Evolutionary conservation across 2,888 invertebrate species (phyloP).

Genomic region (Eugnorisma glareosa): DNA sequence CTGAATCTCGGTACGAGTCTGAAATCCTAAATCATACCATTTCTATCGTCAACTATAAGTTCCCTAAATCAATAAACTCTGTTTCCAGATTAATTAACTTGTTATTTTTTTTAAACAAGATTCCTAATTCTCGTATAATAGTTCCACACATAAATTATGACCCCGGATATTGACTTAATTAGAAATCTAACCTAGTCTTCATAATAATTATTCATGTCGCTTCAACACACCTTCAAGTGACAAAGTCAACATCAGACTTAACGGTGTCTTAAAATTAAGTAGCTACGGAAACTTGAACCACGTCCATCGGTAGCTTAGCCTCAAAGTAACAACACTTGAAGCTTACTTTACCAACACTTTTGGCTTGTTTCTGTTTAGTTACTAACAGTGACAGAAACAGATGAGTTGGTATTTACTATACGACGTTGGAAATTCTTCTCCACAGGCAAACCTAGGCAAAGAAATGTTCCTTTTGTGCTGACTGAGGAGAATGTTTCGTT

Average conservation of each 20-base stretch:
- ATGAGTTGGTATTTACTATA: conserved; percentile 7
- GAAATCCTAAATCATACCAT: too few relatives aligned
- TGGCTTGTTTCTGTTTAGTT: conserved; percentile 6
- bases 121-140: too few relatives aligned
- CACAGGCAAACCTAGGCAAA: background rate
- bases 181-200: too few relatives aligned
- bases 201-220: background rate
- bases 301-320: background rate
- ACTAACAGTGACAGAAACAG: conserved; percentile 21
- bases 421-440: conserved; percentile 9
- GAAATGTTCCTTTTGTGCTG: background rate
- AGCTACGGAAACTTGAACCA: background rate
- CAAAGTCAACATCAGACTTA: background rate
- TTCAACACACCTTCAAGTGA: background rate
- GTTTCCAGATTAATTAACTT: too few relatives aligned
- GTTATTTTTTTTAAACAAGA: too few relatives aligned
- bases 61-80: too few relatives aligned
- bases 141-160: background rate
- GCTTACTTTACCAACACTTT: conserved; percentile 3
- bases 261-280: background rate
- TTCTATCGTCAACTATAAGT: too few relatives aligned
- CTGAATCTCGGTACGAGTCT: too few relatives aligned
- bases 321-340: conserved; percentile 8
- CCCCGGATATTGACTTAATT: too few relatives aligned
- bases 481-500: background rate